A percentile compares a stretch with the other conserved stretches of the same genome.
These are phyloP conservation scores for Petrolisthes cinctipes DNA, from an alignment of 2,888 invertebrate species.

Conservation along the genomic window DNA sequence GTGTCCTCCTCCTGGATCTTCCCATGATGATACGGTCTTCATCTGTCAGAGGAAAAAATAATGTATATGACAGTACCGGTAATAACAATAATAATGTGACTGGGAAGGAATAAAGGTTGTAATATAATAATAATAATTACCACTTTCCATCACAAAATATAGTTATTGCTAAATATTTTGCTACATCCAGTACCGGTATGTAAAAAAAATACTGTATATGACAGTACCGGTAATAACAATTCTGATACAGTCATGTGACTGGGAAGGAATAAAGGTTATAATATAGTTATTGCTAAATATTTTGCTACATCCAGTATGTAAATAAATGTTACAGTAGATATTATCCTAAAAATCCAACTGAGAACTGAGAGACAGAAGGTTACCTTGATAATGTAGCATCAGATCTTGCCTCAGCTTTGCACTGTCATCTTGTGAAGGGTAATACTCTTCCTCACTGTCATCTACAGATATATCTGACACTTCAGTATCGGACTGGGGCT, in stretches of 20 bases:
- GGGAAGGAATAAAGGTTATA: no score
- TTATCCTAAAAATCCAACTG: background rate
- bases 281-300: background rate
- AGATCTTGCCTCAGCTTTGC: constrained; percentile 24
- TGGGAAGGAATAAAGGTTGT: background rate
- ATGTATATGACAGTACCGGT: background rate
- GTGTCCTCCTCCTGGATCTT: constrained; percentile 9
- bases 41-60: background rate
- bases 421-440: background rate
- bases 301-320: constrained; percentile 11
- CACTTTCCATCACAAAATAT: background rate
- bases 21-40: background rate
- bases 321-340: background rate
- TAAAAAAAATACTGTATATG: no score
- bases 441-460: constrained; percentile 29
- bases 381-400: constrained; percentile 25
- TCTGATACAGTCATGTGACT: no score
- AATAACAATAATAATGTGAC: background rate
- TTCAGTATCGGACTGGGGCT: constrained; percentile 19
- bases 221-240: no score
- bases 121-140: background rate
- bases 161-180: background rate
- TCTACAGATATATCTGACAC: constrained; percentile 22
- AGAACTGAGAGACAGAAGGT: background rate
- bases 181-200: background rate